These are phyloP conservation scores for Rhinophrynus dorsalis DNA, from an alignment of 2,797 vertebrate species.

Conservation along the genomic window DNA sequence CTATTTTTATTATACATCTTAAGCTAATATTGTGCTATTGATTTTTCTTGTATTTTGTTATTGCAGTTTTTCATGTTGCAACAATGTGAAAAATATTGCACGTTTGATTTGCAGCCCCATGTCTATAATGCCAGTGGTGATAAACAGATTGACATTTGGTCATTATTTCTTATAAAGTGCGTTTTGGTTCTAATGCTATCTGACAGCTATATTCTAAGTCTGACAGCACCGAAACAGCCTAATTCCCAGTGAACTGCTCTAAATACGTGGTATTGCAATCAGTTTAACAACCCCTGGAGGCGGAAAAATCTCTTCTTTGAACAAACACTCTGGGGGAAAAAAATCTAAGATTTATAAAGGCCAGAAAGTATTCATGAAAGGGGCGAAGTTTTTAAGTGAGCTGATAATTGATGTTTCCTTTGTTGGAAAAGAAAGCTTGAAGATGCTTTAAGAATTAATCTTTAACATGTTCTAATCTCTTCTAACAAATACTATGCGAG, in stretches of 20 bases:
- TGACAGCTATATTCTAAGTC: constrained; percentile 91
- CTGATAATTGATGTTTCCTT: constrained; percentile 91
- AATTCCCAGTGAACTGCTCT: constrained; percentile 91
- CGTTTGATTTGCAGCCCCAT: constrained; percentile 63
- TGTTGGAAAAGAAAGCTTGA: constrained; percentile 82
- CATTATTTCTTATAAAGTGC: constrained; percentile 90
- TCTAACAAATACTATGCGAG: constrained; percentile 81
- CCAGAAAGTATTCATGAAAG: constrained; percentile 88
- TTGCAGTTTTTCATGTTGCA: neutral
- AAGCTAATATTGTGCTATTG: neutral
- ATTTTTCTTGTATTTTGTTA: neutral
- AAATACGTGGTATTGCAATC: constrained; percentile 94
- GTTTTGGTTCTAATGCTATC: constrained; percentile 85
- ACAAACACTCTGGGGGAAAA: constrained; percentile 84
- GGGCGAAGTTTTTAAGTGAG: constrained; percentile 92
- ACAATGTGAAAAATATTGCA: constrained; percentile 28
- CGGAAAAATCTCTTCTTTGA: constrained; percentile 89
- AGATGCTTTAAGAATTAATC: constrained; percentile 93
- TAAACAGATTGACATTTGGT: constrained; percentile 80
- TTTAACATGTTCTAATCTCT: constrained; percentile 96
- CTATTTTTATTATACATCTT: neutral
- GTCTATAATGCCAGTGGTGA: constrained; percentile 63
- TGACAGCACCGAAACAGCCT: constrained; percentile 92
- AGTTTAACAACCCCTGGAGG: constrained; percentile 97
- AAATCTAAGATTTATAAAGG: constrained; percentile 89